phyloP scores from a whole-genome alignment of 2,797 vertebrate genomes.

The Gallinago stenura region DNA sequence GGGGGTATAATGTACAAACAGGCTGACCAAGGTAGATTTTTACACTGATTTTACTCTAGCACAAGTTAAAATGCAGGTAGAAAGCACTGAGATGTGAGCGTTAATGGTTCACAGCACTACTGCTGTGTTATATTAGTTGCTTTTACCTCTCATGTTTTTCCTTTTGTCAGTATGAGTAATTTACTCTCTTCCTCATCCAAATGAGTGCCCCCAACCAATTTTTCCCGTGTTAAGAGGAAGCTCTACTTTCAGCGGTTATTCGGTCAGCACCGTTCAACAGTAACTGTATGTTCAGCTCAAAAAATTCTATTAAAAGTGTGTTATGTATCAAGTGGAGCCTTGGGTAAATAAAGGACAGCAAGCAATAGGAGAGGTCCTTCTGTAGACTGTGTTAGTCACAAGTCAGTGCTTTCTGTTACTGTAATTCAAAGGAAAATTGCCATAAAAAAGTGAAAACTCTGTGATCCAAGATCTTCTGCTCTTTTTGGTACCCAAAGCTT shows the following conservation, averaged over 20 bases:
- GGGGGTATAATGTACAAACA: neutral
- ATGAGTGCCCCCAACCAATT: neutral
- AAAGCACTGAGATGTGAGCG: neutral
- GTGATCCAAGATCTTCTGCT: neutral
- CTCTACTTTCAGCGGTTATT: neutral
- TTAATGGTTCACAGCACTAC: fast-evolving
- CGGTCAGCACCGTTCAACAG: neutral
- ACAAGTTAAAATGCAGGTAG: fast-evolving
- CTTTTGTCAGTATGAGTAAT: neutral
- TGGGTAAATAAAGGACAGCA: neutral
- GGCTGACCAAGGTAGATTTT: neutral
- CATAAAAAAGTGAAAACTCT: neutral
- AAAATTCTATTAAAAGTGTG: neutral
- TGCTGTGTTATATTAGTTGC: neutral
- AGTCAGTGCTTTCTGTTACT: neutral
- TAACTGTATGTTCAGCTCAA: neutral
- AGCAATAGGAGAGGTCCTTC: neutral
- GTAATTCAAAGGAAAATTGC: neutral
- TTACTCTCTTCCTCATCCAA: neutral
- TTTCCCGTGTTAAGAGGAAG: neutral
- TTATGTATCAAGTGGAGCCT: neutral
- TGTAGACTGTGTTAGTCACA: neutral
- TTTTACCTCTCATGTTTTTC: neutral
- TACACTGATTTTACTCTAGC: neutral
- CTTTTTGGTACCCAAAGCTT: neutral